phyloP scores from a whole-genome alignment of 2,113 vertebrate genomes.

The Xyliphius kryptos region DNA sequence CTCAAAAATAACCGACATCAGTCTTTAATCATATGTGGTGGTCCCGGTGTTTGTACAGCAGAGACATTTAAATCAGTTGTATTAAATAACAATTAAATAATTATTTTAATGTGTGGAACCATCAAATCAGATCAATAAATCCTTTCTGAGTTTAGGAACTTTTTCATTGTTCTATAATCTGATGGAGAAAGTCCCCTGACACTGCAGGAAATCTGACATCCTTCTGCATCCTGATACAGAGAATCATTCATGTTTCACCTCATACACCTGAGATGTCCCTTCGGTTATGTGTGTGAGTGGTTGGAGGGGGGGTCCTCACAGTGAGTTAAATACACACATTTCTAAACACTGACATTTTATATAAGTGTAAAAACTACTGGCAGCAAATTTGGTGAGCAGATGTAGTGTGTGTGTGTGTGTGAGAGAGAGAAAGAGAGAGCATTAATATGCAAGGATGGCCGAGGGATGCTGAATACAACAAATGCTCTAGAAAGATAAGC shows the following conservation, averaged over 20 bases:
- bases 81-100: no score
- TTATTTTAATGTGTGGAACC: no score
- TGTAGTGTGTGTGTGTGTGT: conserved; percentile 40
- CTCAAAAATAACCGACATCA: neutral
- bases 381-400: conserved; percentile 44
- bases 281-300: neutral
- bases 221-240: no score
- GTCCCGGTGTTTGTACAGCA: neutral
- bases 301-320: neutral
- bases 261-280: no score
- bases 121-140: no score
- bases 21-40: neutral
- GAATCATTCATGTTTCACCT: no score
- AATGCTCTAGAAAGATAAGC: conserved; percentile 26
- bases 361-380: conserved; percentile 49
- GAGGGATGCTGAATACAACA: conserved; percentile 15
- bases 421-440: neutral
- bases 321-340: neutral
- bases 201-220: no score
- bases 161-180: no score
- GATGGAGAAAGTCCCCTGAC: no score
- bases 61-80: neutral
- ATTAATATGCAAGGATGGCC: conserved; percentile 11
- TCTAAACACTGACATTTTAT: conserved; percentile 44
- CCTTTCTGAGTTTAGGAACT: no score